Evolutionary conservation across 2,888 invertebrate genomes (phyloP), one percentile per base, ranked within the genome.

Genomic region (Archips crataeganus): DNA sequence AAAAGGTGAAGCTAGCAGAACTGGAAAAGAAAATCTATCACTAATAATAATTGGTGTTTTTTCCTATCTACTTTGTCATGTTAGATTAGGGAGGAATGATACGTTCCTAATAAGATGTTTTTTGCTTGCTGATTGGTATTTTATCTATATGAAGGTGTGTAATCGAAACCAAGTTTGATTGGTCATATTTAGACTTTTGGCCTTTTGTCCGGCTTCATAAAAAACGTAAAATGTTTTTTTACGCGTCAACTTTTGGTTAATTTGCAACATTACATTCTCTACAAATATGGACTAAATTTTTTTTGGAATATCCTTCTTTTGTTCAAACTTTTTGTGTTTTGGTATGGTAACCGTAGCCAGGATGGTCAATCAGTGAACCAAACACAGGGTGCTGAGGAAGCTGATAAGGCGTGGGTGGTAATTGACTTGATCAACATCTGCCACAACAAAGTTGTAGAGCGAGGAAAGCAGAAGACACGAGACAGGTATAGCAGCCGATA

Each of bases 401-500:
- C 65, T 15, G 32, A 57, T 62, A 64, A 57, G 39, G 32, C 36
- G 49, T 66, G 47, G 47, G 63, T 23, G 68, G 32, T 51, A 54
- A 39, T 67, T 23, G 60, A 54, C 3, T 45, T 60, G 11, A 39
- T 59, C 47, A 59, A 45, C 45, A 71, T 47, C 45, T 49, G 47
- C 34, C 64, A 54, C 15, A 63, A 73, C 63, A 60, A 68, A 51
- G 54, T 69, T 64, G 64, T 54, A 15, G 63, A 68, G 67, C 9
- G 59, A 73, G 74, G 60, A 49, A 45, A 61, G 60, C 36, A 65
- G 65, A 10, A 11, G 64, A 61, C 42, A 70, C 51, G 54, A 74
- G 70, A 65, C 70, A 74, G 65, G 74, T 74, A 39, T 39, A 74
- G 74, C 54, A 51, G 74, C 75, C 76, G 80, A 79, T 77, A 77